Evolutionary conservation across 2,113 vertebrate genomes (phyloP).

Genomic region (Psophia crepitans): DNA sequence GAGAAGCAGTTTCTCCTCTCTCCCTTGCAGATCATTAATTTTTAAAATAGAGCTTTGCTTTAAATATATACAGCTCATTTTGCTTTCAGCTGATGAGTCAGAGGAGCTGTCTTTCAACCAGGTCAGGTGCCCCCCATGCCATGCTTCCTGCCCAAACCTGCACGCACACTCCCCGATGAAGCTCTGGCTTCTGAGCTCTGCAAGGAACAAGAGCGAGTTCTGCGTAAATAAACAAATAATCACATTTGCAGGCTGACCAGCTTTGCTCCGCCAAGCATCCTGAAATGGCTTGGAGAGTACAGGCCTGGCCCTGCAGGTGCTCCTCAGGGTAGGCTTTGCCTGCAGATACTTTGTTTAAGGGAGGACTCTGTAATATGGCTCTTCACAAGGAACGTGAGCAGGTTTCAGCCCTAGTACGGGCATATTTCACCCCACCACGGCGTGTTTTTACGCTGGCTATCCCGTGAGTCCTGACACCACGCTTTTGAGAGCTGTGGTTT

Average conservation of each 20-base stretch:
- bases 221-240: not conserved
- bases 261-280: not conserved
- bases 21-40: constrained; percentile 77
- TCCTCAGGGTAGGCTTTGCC: not conserved
- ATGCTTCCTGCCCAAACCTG: constrained; percentile 30
- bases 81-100: constrained; percentile 70
- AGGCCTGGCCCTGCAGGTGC: not conserved
- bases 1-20: constrained; percentile 67
- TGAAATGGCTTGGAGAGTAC: not conserved
- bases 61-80: constrained; percentile 70
- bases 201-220: not conserved
- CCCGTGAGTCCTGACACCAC: not conserved
- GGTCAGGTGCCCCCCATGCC: constrained; percentile 29
- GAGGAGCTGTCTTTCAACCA: constrained; percentile 66
- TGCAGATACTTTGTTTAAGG: not conserved
- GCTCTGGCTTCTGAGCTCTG: not conserved
- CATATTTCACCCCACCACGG: fast-evolving
- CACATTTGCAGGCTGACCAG: not conserved
- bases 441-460: not conserved
- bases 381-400: not conserved
- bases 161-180: not conserved
- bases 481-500: not conserved
- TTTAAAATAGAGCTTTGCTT: constrained; percentile 74
- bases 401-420: not conserved
- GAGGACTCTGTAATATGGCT: not conserved